Evolutionary conservation across 2,113 vertebrate species (phyloP), one percentile per base, ranked within the genome.

Genomic region (Dolichotis patagonum): DNA sequence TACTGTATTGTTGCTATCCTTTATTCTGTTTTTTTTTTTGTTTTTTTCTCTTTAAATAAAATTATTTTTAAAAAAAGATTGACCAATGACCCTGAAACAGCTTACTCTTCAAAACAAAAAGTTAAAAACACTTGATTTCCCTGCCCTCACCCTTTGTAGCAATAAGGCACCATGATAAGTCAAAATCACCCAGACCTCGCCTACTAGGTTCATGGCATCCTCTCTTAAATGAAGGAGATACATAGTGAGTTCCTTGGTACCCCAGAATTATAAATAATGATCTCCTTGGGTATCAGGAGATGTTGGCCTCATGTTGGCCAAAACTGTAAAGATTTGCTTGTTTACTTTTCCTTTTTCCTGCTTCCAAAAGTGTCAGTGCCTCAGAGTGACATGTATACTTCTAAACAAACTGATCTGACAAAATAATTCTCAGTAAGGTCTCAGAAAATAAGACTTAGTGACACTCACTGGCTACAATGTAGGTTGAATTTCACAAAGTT

Each of bases 261-360:
- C 7, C 7, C 3, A 56, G 71, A 46, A 17, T 60, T 78, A 71
- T 46, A 52, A 65, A 35, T 46, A 78, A 38, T 9, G 13, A 14
- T 13, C 26, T 80, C 56, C 49, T 22, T 88, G 71, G 63, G 19
- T 75, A 84, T 17, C 41, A 63, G 49, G 32, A 62, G 43, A 63
- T n/a, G n/a, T n/a, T n/a, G 28, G 85, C 35, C 65, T 41, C 62
- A 12, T 65, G 7, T 35, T 60, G 6, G 60, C 38, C 49, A 91
- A 89, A 82, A 91, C 19, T 77, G 1, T 46, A 86, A 49, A 85
- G 30, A 86, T 52, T 81, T 10, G 4, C 24, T 77, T 78, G 35
- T 63, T 88, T 93, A 91, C 56, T n/a, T n/a, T 94, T 46, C 94
- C 78, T 84, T 30, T 13, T 38, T 87, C 81, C 67, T 28, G 24